phyloP scores from a whole-genome alignment of 2,888 invertebrate species.

The Ashinkailepas kermadecensis region DNA sequence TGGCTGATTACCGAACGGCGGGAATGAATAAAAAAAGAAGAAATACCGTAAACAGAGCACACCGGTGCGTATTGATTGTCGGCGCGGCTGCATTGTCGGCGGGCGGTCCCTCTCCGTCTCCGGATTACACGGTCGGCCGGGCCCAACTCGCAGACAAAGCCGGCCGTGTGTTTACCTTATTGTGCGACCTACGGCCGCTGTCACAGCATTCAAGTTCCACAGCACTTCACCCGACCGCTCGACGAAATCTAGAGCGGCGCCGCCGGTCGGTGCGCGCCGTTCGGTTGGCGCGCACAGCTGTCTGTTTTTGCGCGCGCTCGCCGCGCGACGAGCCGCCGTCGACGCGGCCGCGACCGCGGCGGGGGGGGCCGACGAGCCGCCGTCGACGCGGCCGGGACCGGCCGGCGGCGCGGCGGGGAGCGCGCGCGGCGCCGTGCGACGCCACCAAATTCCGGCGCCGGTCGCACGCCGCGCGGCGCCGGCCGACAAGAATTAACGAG shows the following conservation, averaged over 20 bases:
- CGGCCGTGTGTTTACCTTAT: conserved; percentile 7
- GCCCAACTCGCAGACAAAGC: background rate
- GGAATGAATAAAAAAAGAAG: background rate
- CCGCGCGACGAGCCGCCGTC: background rate
- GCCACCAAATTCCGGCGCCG: background rate
- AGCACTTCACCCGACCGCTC: background rate
- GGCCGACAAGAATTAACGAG: background rate
- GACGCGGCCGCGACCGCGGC: too few species aligned
- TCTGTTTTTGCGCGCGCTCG: background rate
- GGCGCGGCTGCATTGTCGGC: background rate
- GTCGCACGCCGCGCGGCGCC: background rate
- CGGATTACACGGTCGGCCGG: background rate
- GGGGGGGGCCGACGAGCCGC: too few species aligned
- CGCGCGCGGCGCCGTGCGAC: background rate
- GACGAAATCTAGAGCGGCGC: background rate
- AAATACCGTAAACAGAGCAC: background rate
- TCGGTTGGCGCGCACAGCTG: background rate
- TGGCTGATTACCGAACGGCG: background rate
- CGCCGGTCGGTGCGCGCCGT: background rate
- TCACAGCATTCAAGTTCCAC: conserved; percentile 12
- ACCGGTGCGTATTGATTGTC: conserved; percentile 6
- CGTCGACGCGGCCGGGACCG: too few species aligned
- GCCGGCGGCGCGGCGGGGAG: background rate
- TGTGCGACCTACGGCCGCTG: conserved; percentile 2
- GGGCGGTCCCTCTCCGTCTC: background rate